Evolutionary conservation across 2,888 invertebrate species (phyloP), one percentile per base, ranked within the genome.

Genomic region (Dendrolimus houi): DNA sequence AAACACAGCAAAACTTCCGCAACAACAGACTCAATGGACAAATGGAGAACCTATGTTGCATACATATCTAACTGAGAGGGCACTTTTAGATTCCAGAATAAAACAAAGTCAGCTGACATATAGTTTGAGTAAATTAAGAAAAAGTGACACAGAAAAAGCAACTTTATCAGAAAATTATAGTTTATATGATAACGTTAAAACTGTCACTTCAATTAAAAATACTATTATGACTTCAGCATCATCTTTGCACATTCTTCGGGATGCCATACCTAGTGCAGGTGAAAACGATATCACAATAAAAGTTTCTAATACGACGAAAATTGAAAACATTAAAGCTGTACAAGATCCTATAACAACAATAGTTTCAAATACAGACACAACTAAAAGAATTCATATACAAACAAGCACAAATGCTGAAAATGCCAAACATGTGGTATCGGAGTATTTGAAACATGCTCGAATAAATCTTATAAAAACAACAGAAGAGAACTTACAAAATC

Each of bases 41-140:
- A 87, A 91, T 58, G 93, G 94, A 52, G 94, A 94, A 63, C 92
- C 93, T 8, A 92, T 95, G 91, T 81, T 95, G 57, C 94, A 95
- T 64, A 94, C 94, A 0, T 95, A 95, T 78, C 89, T 95, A 56
- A 94, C 94, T 1, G 95, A 95, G 72, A 91, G 94, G 71, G 94
- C 95, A 13, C 83, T 95, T 55, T 92, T 93, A 72, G 94, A 95
- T 73, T 92, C 93, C 52, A 93, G 93, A 79, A 94, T 95, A 60
- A 95, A 95, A 77, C 94, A 94, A 74, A 93, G 93, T 64, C 93
- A 94, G 74, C 78, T 90, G 57, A 82, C 85, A 54, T 75, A 80
- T 59, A 85, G 69, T 62, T 71, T 83, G 62, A 81, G 75, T 61
- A 88, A 85, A 78, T 63, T 78, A 60, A 82, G 79, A 62, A 89